Percentiles rank a stretch among this genome's conserved stretches.
These are phyloP conservation scores for Maniola jurtina DNA, from an alignment of 1,140 invertebrate species.

Conservation along the genomic window DNA sequence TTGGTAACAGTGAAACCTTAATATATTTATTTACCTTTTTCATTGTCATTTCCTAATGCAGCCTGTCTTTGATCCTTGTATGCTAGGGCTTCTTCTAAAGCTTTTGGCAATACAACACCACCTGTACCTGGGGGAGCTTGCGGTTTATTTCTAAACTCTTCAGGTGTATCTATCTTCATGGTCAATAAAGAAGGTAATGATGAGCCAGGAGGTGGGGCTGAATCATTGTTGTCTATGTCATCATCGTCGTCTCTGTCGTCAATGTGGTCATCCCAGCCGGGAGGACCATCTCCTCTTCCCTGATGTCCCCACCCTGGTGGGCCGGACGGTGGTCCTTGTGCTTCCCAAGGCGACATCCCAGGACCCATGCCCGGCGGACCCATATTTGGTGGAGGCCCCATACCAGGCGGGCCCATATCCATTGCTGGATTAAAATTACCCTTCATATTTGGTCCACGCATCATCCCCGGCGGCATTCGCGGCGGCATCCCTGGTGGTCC, in stretches of 20 bases:
- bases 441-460: constrained; percentile 51
- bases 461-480: constrained; percentile 47
- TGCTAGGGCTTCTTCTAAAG: constrained; percentile 92
- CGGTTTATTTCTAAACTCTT: constrained; percentile 70
- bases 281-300: constrained; percentile 52
- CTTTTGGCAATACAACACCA: constrained; percentile 88
- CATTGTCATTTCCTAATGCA: constrained; percentile 82
- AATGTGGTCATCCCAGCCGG: constrained; percentile 60
- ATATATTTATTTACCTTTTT: constrained; percentile 31
- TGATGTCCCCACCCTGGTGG: constrained; percentile 54
- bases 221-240: constrained; percentile 45
- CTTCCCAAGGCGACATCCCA: constrained; percentile 51
- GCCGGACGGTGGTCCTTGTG: constrained; percentile 45
- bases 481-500: constrained; percentile 54
- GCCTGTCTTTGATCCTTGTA: constrained; percentile 91
- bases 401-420: constrained; percentile 56
- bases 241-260: constrained; percentile 58
- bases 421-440: constrained; percentile 43
- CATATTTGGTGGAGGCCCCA: constrained; percentile 55
- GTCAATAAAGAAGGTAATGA: constrained; percentile 77
- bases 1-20: too few species aligned
- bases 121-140: constrained; percentile 34
- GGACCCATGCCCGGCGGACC: constrained; percentile 55
- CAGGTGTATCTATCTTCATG: constrained; percentile 81
- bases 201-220: constrained; percentile 28